Base-by-base conservation (phyloP, 2,888 invertebrate species). In the Heliconius erato region DNA sequence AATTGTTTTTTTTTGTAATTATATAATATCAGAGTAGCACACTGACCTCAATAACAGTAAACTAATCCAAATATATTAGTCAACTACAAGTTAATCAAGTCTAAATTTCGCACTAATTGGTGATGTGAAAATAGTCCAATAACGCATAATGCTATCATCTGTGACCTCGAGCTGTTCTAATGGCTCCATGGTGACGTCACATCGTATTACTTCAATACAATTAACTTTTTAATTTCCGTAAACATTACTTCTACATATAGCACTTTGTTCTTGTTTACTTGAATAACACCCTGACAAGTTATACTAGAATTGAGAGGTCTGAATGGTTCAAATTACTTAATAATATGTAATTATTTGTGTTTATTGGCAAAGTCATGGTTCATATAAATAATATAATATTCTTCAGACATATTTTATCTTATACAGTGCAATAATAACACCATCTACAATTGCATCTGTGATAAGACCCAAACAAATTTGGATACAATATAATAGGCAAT, bases 1-100 rank as follows among this genome's bases (percentile, higher is more conserved):
- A 81, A 74, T 63, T 82, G 82, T 72, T 67, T 19, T 40, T 76
- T 77, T 76, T 78, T 71, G 74, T 82, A 76, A 69, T 63, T 44
- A 71, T 32, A 72, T 78, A 78, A 78, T 28, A n/a, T 71, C 5
- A 71, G n/a, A 71, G 69, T 4, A 16, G 5, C 44, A 9, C 44
- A 44, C 71, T 26, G 71, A 71, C 40, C 40, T 7, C 40, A 26
- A 72, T n/a, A 44, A 71, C 23, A 71, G 35, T 23, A 40, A 44
- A 44, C 40, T 40, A 44, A 40, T 14, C 12, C n/a, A 71, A 71
- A 71, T 71, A 71, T 14, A 44, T 26, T 7, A 69, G 12, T 12
- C 23, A 44, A 71, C 35, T 23, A 35, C n/a, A 71, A 40, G 49
- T 54, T 19, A n/a, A 26, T 14, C 44, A 44, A 71, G 6, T 44